Evolutionary conservation across 2,888 invertebrate genomes (phyloP).

Genomic region (Saturnia pavonia): DNA sequence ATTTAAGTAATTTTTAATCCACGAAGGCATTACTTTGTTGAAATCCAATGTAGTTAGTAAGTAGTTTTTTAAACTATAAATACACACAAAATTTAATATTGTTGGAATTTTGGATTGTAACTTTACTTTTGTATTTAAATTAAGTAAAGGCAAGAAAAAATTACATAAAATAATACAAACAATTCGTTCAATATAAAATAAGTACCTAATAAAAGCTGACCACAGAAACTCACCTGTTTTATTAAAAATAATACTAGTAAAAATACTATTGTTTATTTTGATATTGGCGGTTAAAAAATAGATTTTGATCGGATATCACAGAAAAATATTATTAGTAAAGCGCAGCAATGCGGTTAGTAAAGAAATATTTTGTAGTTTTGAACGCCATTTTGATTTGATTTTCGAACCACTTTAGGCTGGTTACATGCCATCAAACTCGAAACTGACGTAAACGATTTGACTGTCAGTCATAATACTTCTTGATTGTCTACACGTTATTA

Average conservation of each 20-base stretch:
- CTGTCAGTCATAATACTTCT: background rate
- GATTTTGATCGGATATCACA: conserved; percentile 50
- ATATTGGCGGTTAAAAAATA: conserved; percentile 51
- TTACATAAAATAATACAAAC: background rate
- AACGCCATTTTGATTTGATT: conserved; percentile 50
- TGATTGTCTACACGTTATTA: background rate
- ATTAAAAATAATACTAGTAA: background rate
- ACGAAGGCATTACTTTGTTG: background rate
- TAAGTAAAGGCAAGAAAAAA: background rate
- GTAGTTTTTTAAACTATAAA: background rate
- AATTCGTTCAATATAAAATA: too few relatives aligned
- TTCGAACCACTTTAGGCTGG: conserved; percentile 30
- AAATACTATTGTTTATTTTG: conserved; percentile 35
- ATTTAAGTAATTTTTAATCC: too few relatives aligned
- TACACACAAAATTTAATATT: background rate
- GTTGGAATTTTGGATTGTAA: background rate
- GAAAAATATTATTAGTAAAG: conserved; percentile 37
- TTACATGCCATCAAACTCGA: background rate
- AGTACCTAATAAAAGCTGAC: too few relatives aligned
- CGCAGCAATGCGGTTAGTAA: conserved; percentile 60
- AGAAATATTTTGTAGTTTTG: conserved; percentile 40
- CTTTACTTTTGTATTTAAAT: background rate
- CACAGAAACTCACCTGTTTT: background rate
- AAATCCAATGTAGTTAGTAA: background rate
- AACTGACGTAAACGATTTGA: background rate